Percentiles rank a stretch among this genome's conserved stretches.
Conservation (phyloP, 2,113 vertebrate genomes). For the Nettapus auritus region DNA sequence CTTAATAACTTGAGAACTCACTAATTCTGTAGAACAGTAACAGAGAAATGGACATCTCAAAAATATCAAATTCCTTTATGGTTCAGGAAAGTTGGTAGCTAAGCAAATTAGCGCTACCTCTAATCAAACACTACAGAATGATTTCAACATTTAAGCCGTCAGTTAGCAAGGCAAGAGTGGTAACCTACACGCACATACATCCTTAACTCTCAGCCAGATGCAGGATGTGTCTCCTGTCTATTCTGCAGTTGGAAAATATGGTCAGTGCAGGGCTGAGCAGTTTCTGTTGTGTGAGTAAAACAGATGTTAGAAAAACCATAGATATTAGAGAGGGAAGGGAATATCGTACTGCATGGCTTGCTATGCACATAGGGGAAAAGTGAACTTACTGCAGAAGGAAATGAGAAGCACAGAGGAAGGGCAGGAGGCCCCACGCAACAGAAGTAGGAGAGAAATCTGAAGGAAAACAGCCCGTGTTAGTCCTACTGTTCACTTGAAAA, state of each 20-base stretch:
- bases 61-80: neutral
- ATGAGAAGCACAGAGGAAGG: neutral
- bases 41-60: neutral
- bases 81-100: neutral
- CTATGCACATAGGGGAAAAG: neutral
- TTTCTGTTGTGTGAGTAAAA: fast-evolving
- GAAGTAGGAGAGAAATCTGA: neutral
- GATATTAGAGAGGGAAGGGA: neutral
- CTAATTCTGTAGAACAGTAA: neutral
- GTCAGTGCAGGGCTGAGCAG: fast-evolving
- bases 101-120: neutral
- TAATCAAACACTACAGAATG: neutral
- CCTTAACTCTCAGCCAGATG: neutral
- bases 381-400: neutral
- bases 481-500: neutral
- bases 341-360: neutral
- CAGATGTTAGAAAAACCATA: neutral
- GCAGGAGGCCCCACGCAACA: neutral
- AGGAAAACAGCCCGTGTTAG: neutral
- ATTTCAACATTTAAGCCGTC: neutral
- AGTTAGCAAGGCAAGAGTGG: neutral
- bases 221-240: neutral
- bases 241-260: fast-evolving
- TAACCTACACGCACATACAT: neutral
- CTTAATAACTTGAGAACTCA: neutral